phyloP scores from a whole-genome alignment of 2,888 invertebrate species.

The Lysandra coridon region DNA sequence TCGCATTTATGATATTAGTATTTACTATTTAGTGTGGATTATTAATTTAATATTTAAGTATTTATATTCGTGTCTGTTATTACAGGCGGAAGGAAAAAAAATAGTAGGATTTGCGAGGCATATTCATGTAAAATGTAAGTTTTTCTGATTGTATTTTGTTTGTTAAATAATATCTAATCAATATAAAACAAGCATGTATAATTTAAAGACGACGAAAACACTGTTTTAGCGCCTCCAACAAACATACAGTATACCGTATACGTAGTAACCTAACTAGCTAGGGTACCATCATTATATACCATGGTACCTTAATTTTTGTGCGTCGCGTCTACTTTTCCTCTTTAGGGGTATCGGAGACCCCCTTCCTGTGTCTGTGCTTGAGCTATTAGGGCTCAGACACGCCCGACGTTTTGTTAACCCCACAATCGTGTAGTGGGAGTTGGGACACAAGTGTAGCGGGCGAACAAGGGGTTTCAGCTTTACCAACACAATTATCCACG shows the following conservation, averaged over 20 bases:
- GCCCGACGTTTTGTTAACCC: conserved; percentile 21
- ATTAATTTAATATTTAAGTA: too few species aligned
- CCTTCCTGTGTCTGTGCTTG: not conserved
- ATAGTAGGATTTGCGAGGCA: not conserved
- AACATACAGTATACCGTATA: not conserved
- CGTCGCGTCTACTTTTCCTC: conserved; percentile 2
- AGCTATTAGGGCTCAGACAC: conserved; percentile 15
- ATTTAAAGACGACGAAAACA: not conserved
- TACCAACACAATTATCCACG: not conserved
- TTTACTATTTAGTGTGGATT: too few species aligned
- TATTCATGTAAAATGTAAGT: conserved; percentile 5
- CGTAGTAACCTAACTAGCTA: not conserved
- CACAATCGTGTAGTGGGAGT: conserved; percentile 12
- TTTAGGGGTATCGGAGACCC: not conserved
- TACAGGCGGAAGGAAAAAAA: not conserved
- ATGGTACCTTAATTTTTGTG: not conserved
- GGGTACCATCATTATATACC: not conserved
- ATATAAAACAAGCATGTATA: not conserved
- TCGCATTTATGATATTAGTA: too few species aligned
- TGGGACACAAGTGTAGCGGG: not conserved
- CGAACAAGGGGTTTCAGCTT: conserved; percentile 1
- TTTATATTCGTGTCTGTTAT: not conserved
- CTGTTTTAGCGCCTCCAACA: not conserved
- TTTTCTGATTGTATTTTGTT: not conserved
- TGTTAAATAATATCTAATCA: not conserved